Evolutionary conservation across 2,888 invertebrate species (phyloP).

Genomic region (Harpalus rubripes): DNA sequence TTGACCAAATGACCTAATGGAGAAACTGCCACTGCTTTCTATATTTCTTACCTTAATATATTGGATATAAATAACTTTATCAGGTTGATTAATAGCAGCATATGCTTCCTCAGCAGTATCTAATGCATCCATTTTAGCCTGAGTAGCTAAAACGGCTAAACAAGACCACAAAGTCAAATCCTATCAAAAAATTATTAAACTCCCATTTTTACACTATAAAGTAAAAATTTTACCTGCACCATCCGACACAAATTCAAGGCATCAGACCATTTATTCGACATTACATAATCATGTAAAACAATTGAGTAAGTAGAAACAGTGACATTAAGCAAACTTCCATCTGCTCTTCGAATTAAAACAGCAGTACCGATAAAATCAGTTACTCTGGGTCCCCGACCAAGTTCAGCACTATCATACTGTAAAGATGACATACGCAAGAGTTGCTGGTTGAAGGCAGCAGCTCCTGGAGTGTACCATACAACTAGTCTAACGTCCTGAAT

Average conservation of each 20-base stretch:
- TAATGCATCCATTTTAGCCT: constrained; percentile 86
- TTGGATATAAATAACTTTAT: constrained; percentile 92
- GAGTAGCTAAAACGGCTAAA: constrained; percentile 93
- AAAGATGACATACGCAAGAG: constrained; percentile 83
- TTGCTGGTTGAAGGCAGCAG: constrained; percentile 85
- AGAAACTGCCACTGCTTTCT: too few species aligned
- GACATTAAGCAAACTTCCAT: constrained; percentile 90
- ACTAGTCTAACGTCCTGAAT: constrained; percentile 88
- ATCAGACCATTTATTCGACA: constrained; percentile 90
- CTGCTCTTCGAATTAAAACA: constrained; percentile 90
- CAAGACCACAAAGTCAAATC: constrained; percentile 93
- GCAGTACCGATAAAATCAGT: constrained; percentile 91
- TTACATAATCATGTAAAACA: constrained; percentile 81
- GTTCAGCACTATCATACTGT: constrained; percentile 82
- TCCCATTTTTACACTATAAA: not conserved
- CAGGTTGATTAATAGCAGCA: constrained; percentile 91
- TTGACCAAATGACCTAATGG: too few species aligned
- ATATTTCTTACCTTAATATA: constrained; percentile 84
- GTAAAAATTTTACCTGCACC: constrained; percentile 64
- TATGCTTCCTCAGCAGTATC: constrained; percentile 97
- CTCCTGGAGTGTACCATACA: constrained; percentile 90
- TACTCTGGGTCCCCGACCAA: constrained; percentile 91
- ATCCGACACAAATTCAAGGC: constrained; percentile 89
- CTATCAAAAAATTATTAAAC: constrained; percentile 73
- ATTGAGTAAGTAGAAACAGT: constrained; percentile 86